Conservation (phyloP, 2,888 invertebrate genomes). For the Leptarthrus brevirostris region DNA sequence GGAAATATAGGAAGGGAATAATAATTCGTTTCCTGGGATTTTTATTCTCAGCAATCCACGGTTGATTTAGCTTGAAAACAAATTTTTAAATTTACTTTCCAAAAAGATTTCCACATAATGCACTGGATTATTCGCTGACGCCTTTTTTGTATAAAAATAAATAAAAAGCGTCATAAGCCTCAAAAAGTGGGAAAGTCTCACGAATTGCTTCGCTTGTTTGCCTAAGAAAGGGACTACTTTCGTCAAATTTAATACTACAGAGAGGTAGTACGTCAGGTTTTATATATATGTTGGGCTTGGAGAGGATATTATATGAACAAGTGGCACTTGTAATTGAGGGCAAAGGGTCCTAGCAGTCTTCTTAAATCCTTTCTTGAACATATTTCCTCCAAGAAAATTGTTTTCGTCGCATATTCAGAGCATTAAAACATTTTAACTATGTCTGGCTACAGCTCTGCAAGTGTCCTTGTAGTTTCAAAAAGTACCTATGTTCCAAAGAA, state of each 20-base stretch:
- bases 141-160: constrained; percentile 45
- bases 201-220: constrained; percentile 23
- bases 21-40: neutral
- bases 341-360: too few species aligned
- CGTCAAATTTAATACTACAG: constrained; percentile 12
- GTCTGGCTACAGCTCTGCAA: too few species aligned
- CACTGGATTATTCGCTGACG: constrained; percentile 42
- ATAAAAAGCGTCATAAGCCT: constrained; percentile 15
- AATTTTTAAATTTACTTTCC: constrained; percentile 43
- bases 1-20: neutral
- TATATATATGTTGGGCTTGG: too few species aligned
- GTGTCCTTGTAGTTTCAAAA: too few species aligned
- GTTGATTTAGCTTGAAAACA: constrained; percentile 49
- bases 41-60: constrained; percentile 28
- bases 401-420: too few species aligned
- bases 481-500: too few species aligned
- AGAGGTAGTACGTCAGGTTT: too few species aligned
- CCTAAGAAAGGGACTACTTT: constrained; percentile 24
- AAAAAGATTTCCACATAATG: constrained; percentile 14
- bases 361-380: too few species aligned
- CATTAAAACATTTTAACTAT: too few species aligned
- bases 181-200: neutral
- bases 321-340: too few species aligned
- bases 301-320: too few species aligned
- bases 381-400: too few species aligned